Evolutionary conservation across 35 echinoderm and acorn worm species (phyloP).

Genomic region (Apostichopus californicus): DNA sequence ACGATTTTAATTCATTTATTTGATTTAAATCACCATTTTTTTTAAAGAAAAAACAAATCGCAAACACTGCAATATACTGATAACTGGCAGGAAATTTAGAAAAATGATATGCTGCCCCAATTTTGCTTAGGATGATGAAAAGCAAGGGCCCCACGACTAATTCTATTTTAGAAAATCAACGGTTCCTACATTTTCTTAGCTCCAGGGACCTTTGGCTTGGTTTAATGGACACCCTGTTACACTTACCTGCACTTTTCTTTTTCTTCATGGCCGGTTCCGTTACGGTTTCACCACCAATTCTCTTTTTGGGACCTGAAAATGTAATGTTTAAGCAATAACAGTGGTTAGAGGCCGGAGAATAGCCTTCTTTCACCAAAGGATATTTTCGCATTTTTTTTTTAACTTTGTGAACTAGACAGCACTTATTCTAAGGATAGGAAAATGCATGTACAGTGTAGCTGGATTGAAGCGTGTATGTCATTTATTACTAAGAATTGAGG

Average conservation of each 20-base stretch:
- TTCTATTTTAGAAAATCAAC: too few species aligned
- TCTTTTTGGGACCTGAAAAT: not conserved
- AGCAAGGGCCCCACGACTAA: too few species aligned
- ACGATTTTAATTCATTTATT: not conserved
- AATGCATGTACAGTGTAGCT: too few species aligned
- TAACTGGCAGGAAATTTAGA: too few species aligned
- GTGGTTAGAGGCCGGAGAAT: not conserved
- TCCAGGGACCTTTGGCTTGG: not conserved
- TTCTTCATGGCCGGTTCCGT: constrained; percentile 12
- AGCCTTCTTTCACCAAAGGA: not conserved
- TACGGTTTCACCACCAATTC: not conserved
- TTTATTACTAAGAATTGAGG: too few species aligned
- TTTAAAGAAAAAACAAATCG: too few species aligned
- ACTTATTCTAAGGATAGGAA: not conserved
- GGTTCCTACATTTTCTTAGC: not conserved
- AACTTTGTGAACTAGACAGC: not conserved
- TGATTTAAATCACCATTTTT: too few species aligned
- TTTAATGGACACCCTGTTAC: not conserved
- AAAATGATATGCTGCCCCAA: too few species aligned
- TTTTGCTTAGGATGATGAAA: too few species aligned
- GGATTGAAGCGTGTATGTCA: too few species aligned
- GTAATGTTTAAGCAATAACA: not conserved
- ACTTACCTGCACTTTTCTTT: not conserved
- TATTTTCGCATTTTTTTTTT: not conserved
- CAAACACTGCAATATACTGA: too few species aligned